Evolutionary conservation across 1,140 invertebrate genomes (phyloP).

Genomic region (Drosophila seguyi): DNA sequence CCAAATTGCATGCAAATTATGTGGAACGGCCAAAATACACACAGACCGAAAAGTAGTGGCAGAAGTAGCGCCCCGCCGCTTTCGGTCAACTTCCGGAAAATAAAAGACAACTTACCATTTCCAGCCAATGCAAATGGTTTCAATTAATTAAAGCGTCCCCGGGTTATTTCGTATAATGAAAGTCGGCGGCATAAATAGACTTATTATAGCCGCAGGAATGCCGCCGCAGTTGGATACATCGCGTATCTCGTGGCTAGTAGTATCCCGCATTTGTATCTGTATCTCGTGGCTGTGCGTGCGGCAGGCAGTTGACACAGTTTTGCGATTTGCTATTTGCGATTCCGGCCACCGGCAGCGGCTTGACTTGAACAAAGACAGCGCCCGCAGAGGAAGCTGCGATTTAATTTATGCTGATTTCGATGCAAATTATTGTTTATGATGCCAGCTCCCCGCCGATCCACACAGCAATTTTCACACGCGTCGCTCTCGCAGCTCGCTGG

Average conservation of each 20-base stretch:
- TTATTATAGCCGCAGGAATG: slow-evolving; percentile 74
- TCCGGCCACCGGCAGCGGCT: slow-evolving; percentile 47
- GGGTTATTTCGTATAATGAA: slow-evolving; percentile 48
- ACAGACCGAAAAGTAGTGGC: slow-evolving; percentile 17
- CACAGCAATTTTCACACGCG: slow-evolving; percentile 72
- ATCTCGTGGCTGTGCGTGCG: slow-evolving; percentile 41
- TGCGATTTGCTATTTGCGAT: slow-evolving; percentile 42
- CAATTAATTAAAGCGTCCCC: slow-evolving; percentile 47
- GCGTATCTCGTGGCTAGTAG: background rate
- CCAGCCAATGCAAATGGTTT: slow-evolving; percentile 55
- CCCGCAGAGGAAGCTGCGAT: slow-evolving; percentile 45
- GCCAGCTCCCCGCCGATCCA: slow-evolving; percentile 35
- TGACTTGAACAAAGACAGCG: slow-evolving; percentile 28
- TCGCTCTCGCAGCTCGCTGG: slow-evolving; percentile 26
- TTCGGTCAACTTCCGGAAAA: slow-evolving; percentile 30
- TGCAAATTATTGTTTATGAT: slow-evolving; percentile 64
- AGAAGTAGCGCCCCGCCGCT: slow-evolving; percentile 10
- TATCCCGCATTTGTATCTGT: slow-evolving; percentile 1
- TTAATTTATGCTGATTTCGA: slow-evolving; percentile 76
- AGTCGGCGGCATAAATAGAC: slow-evolving; percentile 63
- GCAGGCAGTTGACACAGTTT: slow-evolving; percentile 59
- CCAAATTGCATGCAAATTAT: slow-evolving; percentile 82
- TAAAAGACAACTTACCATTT: slow-evolving; percentile 26
- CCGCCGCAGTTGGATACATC: slow-evolving; percentile 34
- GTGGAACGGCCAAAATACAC: slow-evolving; percentile 60